Conservation (phyloP, 2,888 invertebrate genomes). For the Flexamia atlantica region DNA sequence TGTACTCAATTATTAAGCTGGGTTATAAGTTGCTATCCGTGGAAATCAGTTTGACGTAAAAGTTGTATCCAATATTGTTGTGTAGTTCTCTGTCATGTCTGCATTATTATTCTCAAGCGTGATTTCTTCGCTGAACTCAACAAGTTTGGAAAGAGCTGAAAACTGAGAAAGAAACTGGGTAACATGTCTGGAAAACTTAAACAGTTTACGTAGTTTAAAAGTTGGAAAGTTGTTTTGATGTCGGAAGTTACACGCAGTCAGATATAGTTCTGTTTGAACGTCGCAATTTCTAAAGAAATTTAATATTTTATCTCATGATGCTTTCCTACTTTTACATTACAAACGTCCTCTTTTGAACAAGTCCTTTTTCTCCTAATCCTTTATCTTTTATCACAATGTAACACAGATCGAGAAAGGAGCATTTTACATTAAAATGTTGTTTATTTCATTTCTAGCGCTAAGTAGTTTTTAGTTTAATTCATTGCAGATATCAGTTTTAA, state of each 20-base stretch:
- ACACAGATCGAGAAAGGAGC: not conserved
- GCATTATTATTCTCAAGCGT: not conserved
- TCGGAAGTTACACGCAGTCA: constrained; percentile 26
- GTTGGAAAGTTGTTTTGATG: constrained; percentile 30
- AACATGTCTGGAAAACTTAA: constrained; percentile 46
- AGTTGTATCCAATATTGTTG: too few species aligned
- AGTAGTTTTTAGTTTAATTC: too few species aligned
- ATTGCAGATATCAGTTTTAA: too few species aligned
- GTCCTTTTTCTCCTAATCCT: not conserved
- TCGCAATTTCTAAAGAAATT: not conserved
- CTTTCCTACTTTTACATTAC: not conserved
- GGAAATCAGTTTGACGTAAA: too few species aligned
- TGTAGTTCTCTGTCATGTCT: not conserved
- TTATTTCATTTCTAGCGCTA: too few species aligned
- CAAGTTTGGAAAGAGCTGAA: constrained; percentile 30
- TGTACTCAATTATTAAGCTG: too few species aligned
- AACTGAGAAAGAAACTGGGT: constrained; percentile 39
- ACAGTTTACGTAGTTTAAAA: constrained; percentile 49
- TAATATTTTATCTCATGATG: not conserved
- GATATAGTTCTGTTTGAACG: constrained; percentile 2
- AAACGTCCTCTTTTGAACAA: not conserved
- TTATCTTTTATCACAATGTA: not conserved
- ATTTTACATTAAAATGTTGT: too few species aligned
- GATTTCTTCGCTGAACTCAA: constrained; percentile 2
- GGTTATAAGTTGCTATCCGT: too few species aligned